These are phyloP conservation scores for Macrophya alboannulata DNA, from an alignment of 2,888 invertebrate species.

Conservation along the genomic window DNA sequence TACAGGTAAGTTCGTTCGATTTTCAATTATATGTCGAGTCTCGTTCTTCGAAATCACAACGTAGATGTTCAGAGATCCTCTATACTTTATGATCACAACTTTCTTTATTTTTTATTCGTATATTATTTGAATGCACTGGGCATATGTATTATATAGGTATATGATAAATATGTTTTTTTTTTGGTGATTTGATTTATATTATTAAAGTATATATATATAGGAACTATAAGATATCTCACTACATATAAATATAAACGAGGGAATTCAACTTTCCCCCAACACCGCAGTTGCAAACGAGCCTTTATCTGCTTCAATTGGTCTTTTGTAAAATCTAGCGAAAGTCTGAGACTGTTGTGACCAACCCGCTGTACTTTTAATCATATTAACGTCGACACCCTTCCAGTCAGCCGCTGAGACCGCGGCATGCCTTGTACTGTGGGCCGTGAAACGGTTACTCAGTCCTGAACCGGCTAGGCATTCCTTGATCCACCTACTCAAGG, in stretches of 20 bases:
- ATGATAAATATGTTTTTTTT: too few relatives aligned
- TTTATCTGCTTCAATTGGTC: neutral
- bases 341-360: constrained; percentile 23
- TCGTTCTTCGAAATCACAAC: constrained; percentile 35
- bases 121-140: too few relatives aligned
- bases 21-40: constrained; percentile 26
- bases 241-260: neutral
- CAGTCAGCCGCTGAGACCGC: neutral
- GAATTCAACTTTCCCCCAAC: neutral
- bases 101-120: neutral
- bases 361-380: neutral
- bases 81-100: neutral
- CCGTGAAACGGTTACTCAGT: neutral
- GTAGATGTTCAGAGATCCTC: constrained; percentile 25
- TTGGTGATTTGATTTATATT: too few relatives aligned
- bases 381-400: constrained; percentile 14
- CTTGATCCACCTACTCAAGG: constrained; percentile 12
- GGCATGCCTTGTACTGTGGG: constrained; percentile 30
- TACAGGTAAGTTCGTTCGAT: constrained; percentile 28
- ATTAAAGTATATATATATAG: neutral
- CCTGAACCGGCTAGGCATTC: neutral
- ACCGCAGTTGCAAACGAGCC: neutral
- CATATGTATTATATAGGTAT: too few relatives aligned
- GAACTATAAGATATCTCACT: neutral
- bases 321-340: constrained; percentile 30